Base-by-base conservation (phyloP, 2,797 vertebrate species). In the Leuciscus waleckii region DNA sequence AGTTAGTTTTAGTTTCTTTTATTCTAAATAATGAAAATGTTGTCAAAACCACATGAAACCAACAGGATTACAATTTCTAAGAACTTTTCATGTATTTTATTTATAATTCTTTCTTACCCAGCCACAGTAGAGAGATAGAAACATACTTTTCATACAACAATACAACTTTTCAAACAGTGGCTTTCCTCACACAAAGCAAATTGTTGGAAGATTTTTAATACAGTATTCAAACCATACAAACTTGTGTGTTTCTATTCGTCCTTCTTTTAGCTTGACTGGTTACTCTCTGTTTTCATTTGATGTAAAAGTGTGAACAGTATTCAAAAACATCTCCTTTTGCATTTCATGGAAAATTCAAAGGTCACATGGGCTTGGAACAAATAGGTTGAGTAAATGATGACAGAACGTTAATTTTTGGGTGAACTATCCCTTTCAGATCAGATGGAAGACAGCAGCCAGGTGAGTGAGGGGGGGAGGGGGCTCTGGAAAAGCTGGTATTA, bases 401-500 rank as follows among this genome's bases (percentile, higher is more conserved):
- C 21, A 76, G 49, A 5, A 23, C 2, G 11, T 49, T 49, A 1
- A 41, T 65, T 35, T 65, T 65, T 19, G 41, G 0, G 21, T 43
- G 13, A 76, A 67, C 21, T 7, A 37, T 29, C 3, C n/a, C n/a
- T 69, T 68, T n/a, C 7, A 43, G 49, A 69, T 69, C 21, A 58
- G 49, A 32, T 23, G 17, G 4, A 63, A 39, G 32, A 21, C 10
- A 17, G 29, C 26, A 69, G 29, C 4, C 65, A 71, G 37, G 63
- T 68, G 58, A 58, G 61, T 7, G 5, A 68, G 2, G 1, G 67
- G 2, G 54, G 49, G 75, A 2, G 43, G 41, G 35, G 43, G 6
- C 56, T 65, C 14, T 63, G 58, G 49, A 79, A 74, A 73, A 54
- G 68, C 76, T 41, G 43, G 19, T 84, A 56, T 87, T 79, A 84